Base-by-base conservation (phyloP, 1,140 invertebrate genomes). In the Sweltsa coloradensis region DNA sequence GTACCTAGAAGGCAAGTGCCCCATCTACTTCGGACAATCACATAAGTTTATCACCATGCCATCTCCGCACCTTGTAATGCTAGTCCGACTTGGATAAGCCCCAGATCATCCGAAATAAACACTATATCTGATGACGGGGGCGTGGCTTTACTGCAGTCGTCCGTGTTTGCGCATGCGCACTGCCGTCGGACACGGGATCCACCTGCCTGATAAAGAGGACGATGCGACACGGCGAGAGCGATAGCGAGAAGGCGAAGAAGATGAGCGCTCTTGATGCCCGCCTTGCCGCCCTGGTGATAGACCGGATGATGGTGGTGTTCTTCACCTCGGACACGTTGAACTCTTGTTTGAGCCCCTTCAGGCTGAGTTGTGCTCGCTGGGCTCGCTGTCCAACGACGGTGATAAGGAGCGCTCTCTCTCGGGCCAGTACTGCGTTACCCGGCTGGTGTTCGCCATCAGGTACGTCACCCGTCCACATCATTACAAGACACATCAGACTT, bases 171-270 rank as follows among this genome's bases (percentile, higher is more conserved):
- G 41, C 6, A 23, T 13, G 27, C 24, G 16, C 42, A 44, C 24
- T 26, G 19, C 31, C 14, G 55, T 47, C 9, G 59, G 59, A 51
- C 59, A 60, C 22, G 53, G 55, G 49, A 60, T 57, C 50, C 59
- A 60, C 6, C 57, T n/a, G 52, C 18, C 57, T 40, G 37, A 59
- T 34, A 41, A 60, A 60, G 3, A 60, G 18, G 7, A 59, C 53
- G 14, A 60, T 45, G 7, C 57, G 56, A 50, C 23, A 45, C 45
- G n/a, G 55, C 56, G 44, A 60, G 22, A 60, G 53, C 25, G 57
- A 56, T 14, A 60, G 48, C 18, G 59, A 58, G 34, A 56, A 41
- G 31, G 55, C 50, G 37, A 60, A 60, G 47, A 60, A 60, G 25
- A 60, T 53, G 14, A 47, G 16, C 1, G 45, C 25, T n/a, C 5